phyloP scores from a whole-genome alignment of 2,113 vertebrate genomes.

The Scomber scombrus region DNA sequence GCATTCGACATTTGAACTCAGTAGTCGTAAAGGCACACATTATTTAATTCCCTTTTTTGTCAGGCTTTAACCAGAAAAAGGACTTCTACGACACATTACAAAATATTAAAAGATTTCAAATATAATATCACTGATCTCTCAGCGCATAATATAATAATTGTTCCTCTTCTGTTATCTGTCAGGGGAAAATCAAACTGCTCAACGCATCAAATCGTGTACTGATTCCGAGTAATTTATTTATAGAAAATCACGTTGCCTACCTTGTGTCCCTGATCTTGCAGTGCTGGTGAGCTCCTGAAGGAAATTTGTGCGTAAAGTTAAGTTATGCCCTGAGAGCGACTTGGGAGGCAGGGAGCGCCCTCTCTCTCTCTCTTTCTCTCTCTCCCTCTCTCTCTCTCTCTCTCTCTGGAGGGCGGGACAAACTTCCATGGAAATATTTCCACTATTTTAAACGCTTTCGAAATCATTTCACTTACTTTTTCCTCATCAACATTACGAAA shows the following conservation, averaged over 20 bases:
- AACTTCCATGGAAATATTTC: conserved; percentile 42
- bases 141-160: not conserved
- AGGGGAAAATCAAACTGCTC: not conserved
- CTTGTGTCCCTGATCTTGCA: conserved; percentile 48
- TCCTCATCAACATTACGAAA: not conserved
- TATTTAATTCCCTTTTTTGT: not conserved
- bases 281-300: conserved; percentile 31
- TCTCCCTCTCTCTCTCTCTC: not conserved
- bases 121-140: not conserved
- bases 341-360: conserved; percentile 57
- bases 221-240: not conserved
- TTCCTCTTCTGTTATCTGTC: not conserved
- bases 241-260: conserved; percentile 50
- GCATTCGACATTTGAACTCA: not conserved
- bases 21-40: not conserved
- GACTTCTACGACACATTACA: not conserved
- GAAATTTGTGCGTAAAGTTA: conserved; percentile 74
- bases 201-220: not conserved
- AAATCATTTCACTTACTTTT: conserved; percentile 7
- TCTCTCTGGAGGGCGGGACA: conserved; percentile 59
- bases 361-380: conserved; percentile 17
- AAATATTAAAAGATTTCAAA: not conserved
- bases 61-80: not conserved
- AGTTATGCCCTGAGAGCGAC: conserved; percentile 36
- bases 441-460: conserved; percentile 20